Percentiles rank a stretch among this genome's conserved stretches.
Conservation (phyloP, 2,888 invertebrate genomes). For the Epinotia brunnichana region DNA sequence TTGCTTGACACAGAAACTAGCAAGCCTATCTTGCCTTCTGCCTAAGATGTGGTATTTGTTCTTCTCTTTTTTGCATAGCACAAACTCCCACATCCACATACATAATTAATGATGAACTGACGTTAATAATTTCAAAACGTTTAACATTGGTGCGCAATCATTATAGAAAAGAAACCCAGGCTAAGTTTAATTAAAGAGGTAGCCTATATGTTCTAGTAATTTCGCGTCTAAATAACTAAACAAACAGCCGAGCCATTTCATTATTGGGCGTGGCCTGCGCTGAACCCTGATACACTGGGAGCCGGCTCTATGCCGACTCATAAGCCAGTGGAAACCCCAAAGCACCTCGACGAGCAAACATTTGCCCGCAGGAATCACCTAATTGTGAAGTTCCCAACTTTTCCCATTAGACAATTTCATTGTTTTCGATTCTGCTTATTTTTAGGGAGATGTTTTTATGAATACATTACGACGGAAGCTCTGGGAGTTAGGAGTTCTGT, state of each 20-base stretch:
- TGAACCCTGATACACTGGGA: not conserved
- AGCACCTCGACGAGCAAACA: slow-evolving; percentile 23
- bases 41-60: no score
- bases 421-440: slow-evolving; percentile 49
- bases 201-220: no score
- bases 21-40: no score
- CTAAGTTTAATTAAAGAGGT: no score
- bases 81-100: not conserved
- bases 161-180: no score
- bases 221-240: no score
- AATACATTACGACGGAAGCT: slow-evolving; percentile 33
- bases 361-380: slow-evolving; percentile 45
- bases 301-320: not conserved
- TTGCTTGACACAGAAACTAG: no score
- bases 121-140: no score
- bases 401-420: slow-evolving; percentile 52
- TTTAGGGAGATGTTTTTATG: slow-evolving; percentile 38
- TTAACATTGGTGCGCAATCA: no score
- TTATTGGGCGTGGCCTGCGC: not conserved
- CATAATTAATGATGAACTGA: no score
- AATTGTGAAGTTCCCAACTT: slow-evolving; percentile 56
- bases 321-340: slow-evolving; percentile 8
- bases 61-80: no score
- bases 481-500: slow-evolving; percentile 30
- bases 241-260: not conserved